phyloP scores from a whole-genome alignment of 1,140 invertebrate species.

The Goniozus legneri region DNA sequence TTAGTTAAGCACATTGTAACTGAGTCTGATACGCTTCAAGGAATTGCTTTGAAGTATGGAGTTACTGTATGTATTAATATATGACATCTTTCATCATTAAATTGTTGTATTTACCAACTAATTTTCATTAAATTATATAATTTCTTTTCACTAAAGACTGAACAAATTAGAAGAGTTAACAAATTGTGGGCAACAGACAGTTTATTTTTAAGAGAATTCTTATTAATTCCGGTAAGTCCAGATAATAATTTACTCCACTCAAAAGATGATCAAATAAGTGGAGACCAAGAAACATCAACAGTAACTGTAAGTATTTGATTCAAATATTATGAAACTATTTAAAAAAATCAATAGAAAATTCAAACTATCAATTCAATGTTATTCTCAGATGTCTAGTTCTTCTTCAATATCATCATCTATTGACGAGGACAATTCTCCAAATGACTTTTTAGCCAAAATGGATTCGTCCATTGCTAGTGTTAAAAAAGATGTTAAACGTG shows the following conservation, averaged over 20 bases:
- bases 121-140: neutral
- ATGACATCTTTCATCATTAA: conserved; percentile 8
- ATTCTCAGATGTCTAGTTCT: conserved; percentile 40
- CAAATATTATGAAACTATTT: neutral
- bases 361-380: neutral
- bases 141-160: conserved; percentile 65
- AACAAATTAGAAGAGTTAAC: conserved; percentile 84
- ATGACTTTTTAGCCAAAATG: conserved; percentile 82
- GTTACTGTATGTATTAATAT: conserved; percentile 71
- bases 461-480: conserved; percentile 82
- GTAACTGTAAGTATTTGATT: conserved; percentile 33
- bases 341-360: conserved; percentile 8
- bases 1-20: conserved; percentile 76
- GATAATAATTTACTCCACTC: conserved; percentile 59
- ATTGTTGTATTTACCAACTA: conserved; percentile 26
- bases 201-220: conserved; percentile 77
- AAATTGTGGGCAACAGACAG: conserved; percentile 85
- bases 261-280: conserved; percentile 39
- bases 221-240: conserved; percentile 74
- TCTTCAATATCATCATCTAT: conserved; percentile 39
- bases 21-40: conserved; percentile 85
- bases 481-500: conserved; percentile 79
- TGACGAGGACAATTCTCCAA: conserved; percentile 69
- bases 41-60: conserved; percentile 87
- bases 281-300: conserved; percentile 24